Percentiles rank a stretch among this genome's conserved stretches.
phyloP scores from a whole-genome alignment of 2,113 vertebrate genomes.

The pig (Sus scrofa) region DNA sequence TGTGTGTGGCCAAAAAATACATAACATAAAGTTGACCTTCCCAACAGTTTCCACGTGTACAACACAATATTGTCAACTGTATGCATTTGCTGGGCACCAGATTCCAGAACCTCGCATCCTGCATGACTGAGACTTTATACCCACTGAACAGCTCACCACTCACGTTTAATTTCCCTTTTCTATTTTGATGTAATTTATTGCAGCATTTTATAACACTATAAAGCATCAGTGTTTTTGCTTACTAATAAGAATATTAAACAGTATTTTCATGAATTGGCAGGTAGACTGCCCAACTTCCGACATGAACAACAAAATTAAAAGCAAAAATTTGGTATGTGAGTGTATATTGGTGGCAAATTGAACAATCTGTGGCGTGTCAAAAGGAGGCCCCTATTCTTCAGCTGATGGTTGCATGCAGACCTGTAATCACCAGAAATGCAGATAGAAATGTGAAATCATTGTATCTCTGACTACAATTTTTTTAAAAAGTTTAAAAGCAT shows the following conservation, averaged over 20 bases:
- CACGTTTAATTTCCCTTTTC: not conserved
- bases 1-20: not conserved
- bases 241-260: not conserved
- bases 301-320: not conserved
- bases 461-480: not conserved
- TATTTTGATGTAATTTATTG: not conserved
- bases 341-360: not conserved
- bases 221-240: not conserved
- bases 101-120: not conserved
- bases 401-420: not conserved
- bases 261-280: not conserved
- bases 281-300: not conserved
- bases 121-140: not conserved
- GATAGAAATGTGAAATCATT: not conserved
- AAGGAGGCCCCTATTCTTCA: not conserved
- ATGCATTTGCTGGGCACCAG: not conserved
- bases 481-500: not conserved
- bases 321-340: not conserved
- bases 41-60: not conserved
- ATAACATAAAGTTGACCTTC: not conserved
- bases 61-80: not conserved
- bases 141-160: not conserved
- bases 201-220: not conserved
- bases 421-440: not conserved
- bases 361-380: not conserved